Percentiles rank a stretch among this genome's conserved stretches.
Conservation (phyloP, 1,140 invertebrate species). For the Psix sp. region DNA sequence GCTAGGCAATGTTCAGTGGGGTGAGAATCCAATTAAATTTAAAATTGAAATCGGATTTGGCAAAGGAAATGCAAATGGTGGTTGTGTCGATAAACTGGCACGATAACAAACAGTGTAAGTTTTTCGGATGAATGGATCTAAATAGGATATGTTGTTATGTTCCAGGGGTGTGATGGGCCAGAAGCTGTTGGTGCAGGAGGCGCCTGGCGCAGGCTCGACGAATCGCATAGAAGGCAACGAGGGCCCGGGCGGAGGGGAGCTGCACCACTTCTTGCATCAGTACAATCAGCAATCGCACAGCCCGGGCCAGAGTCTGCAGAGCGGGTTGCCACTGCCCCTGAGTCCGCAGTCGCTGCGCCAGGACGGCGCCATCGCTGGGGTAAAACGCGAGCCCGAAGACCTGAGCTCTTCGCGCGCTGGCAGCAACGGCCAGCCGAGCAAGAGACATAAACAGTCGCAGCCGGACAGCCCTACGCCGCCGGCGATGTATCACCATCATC, state of each 20-base stretch:
- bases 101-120: constrained; percentile 4
- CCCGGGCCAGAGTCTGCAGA: constrained; percentile 71
- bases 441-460: constrained; percentile 73
- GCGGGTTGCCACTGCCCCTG: constrained; percentile 72
- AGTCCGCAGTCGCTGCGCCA: constrained; percentile 74
- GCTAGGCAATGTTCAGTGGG: too few species aligned
- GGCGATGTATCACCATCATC: constrained; percentile 79
- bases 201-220: constrained; percentile 71
- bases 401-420: constrained; percentile 78
- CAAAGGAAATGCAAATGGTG: constrained; percentile 3
- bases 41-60: too few species aligned
- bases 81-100: constrained; percentile 15
- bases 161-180: constrained; percentile 76
- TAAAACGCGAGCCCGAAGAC: constrained; percentile 84
- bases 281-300: constrained; percentile 81
- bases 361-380: constrained; percentile 76
- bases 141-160: constrained; percentile 40
- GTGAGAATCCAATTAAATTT: too few species aligned
- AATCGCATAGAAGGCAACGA: constrained; percentile 79
- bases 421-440: constrained; percentile 76
- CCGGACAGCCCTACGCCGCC: constrained; percentile 79
- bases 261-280: constrained; percentile 80
- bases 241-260: constrained; percentile 77
- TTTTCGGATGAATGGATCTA: constrained; percentile 42
- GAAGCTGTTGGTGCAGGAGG: constrained; percentile 74